Evolutionary conservation across 2,797 vertebrate genomes (phyloP), one percentile per base, ranked within the genome.

Genomic region (Spatula versicolor): DNA sequence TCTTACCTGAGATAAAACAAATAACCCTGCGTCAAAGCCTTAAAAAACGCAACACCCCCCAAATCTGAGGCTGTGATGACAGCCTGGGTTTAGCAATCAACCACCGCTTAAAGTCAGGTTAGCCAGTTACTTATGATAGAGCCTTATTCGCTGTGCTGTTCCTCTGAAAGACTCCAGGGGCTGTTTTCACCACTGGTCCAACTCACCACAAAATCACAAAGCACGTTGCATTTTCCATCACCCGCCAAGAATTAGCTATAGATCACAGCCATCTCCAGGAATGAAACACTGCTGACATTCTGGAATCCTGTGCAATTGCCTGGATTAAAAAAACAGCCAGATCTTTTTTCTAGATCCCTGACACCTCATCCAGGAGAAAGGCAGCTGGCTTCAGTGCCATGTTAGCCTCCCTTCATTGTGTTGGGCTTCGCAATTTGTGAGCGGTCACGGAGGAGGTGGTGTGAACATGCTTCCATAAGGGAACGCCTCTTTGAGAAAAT

Each of bases 81-180:
- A 83, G 80, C 18, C 41, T 78, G 46, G 74, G 50, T 81, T 88
- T 62, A 78, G 66, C 58, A 59, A 41, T 56, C 26, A 67, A 64
- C 43, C 33, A 39, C 37, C 41, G 11, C 31, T 54, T 15, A 26
- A 46, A 33, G 52, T 30, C 82, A 88, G 46, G 21, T 30, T 7
- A 52, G 60, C 56, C 39, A 33, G 48, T 56, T 19, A 31, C 10
- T 25, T 1, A 0, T 19, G 37, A 6, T 9, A 18, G 0, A 3
- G 15, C 48, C 78, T 66, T 9, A 17, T 19, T n/a, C 4, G 3
- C 59, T 58, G 55, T 7, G 39, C 58, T 5, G 2, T 54, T 83
- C 54, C 69, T 71, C 26, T 8, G 0, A 8, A 23, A 50, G n/a
- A 64, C 3, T 0, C 10, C n/a, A 86, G 72, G 45, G 11, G 48